Conservation (phyloP, 2,797 vertebrate genomes). For the Silurus lanzhouensis region DNA sequence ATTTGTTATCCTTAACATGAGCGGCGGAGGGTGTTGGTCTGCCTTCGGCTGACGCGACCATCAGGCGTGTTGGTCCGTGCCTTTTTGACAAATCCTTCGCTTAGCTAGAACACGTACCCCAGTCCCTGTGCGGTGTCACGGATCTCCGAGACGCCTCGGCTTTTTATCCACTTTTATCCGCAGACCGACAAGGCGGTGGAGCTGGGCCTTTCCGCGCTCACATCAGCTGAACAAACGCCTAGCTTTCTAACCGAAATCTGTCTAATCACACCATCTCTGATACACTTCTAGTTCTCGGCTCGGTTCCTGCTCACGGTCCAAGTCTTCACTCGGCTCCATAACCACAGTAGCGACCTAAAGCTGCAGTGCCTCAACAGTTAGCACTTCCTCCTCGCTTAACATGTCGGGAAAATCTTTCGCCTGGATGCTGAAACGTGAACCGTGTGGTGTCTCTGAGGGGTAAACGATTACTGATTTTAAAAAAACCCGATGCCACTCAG, state of each 20-base stretch:
- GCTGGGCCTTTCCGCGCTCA: constrained; percentile 1
- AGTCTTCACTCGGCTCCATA: constrained; percentile 34
- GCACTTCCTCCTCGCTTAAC: not conserved
- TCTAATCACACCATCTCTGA: not conserved
- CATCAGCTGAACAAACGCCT: not conserved
- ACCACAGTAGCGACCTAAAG: not conserved
- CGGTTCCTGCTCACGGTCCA: constrained; percentile 6
- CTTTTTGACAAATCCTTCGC: not conserved
- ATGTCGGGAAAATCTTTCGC: not conserved
- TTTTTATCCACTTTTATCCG: not conserved
- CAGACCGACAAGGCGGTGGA: not conserved
- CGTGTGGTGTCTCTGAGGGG: not conserved
- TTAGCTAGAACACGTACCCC: not conserved
- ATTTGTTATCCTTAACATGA: constrained; percentile 42
- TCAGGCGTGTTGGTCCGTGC: too few species aligned
- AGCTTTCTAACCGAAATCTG: not conserved
- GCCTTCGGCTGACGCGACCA: constrained; percentile 58
- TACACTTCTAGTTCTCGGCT: not conserved
- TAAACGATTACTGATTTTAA: not conserved
- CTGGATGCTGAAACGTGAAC: not conserved
- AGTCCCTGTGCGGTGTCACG: not conserved
- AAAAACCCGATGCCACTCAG: not conserved
- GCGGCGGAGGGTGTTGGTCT: constrained; percentile 42
- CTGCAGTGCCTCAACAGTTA: not conserved
- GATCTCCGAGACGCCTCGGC: not conserved